Conservation (phyloP, 2,113 vertebrate species). For the Poicephalus meyeri region DNA sequence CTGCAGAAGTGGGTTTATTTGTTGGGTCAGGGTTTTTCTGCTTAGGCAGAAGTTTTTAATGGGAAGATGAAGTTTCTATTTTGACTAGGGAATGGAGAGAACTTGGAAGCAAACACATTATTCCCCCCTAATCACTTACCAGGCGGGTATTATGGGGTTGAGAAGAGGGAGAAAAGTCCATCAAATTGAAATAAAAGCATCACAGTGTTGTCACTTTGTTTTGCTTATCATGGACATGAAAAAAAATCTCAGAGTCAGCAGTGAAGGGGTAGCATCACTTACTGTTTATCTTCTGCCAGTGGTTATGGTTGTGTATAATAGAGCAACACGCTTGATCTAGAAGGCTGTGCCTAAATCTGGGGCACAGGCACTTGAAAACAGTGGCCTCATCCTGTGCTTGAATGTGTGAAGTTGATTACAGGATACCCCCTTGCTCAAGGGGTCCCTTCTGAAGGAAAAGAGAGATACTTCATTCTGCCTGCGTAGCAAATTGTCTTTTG, state of each 20-base stretch:
- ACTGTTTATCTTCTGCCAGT: not conserved
- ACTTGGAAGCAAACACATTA: not conserved
- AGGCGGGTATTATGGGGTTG: not conserved
- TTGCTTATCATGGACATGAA: not conserved
- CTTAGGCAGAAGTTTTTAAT: too few relatives aligned
- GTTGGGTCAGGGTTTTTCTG: too few relatives aligned
- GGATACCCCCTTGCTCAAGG: not conserved
- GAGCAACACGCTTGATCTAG: not conserved
- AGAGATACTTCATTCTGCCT: not conserved
- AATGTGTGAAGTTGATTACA: not conserved
- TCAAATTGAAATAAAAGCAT: not conserved
- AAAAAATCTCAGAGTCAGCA: not conserved
- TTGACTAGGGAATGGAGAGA: not conserved
- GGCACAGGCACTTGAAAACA: not conserved
- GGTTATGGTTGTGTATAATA: not conserved
- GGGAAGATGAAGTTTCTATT: too few relatives aligned
- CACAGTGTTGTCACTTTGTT: not conserved
- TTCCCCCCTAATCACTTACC: not conserved
- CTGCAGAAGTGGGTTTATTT: too few relatives aligned
- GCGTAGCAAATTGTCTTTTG: not conserved
- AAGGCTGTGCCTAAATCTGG: not conserved
- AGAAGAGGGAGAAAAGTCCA: not conserved
- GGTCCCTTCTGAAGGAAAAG: not conserved
- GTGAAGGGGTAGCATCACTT: not conserved
- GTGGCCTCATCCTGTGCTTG: not conserved